Base-by-base conservation (phyloP, 2,113 vertebrate genomes). In the Stictonetta naevosa region DNA sequence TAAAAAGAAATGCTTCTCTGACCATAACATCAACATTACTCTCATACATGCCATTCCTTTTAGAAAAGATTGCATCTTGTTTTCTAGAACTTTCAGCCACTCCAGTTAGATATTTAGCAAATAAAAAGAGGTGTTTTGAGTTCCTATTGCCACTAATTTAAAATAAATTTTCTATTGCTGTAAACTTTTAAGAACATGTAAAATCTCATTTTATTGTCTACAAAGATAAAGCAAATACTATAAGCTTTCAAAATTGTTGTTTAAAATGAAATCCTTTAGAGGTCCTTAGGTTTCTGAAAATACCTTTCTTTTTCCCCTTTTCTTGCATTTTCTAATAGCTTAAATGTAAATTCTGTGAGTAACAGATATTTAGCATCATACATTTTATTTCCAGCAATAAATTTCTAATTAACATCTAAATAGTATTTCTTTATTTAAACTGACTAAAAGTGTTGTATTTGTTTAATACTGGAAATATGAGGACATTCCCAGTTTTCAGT, bases 41-140 rank as follows among this genome's bases (percentile, higher is more conserved):
- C 55, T 93, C 56, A 55, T 67, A 72, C 34, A 40, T 81, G 33
- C 28, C n/a, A 31, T 93, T 91, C 58, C 12, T 25, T 95, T 94
- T 96, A 72, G 71, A 94, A 67, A 40, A 94, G 56, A 93, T 86
- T 69, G 81, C 50, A 42, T 84, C 64, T 91, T 93, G 19, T 92
- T 96, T 97, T 84, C 82, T 90, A 71, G 67, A 78, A 23, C 66
- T 88, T 36, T 21, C 60, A 60, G 20, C 77, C 16, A 17, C n/a
- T 88, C 84, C 34, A 52, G 13, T 58, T 40, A 63, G 71, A 38
- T 79, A 69, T 22, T 91, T 72, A 93, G 52, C 48, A 75, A 86
- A 75, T 11, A 33, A 2, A 15, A 72, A 88, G 28, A 52, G 28
- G 5, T 9, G 1, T 44, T 75, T 69, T 77, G 28, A 36, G n/a